Percentiles rank a stretch among this genome's conserved stretches.
These are phyloP conservation scores for Crax fasciolata DNA, from an alignment of 2,797 vertebrate species.

Conservation along the genomic window DNA sequence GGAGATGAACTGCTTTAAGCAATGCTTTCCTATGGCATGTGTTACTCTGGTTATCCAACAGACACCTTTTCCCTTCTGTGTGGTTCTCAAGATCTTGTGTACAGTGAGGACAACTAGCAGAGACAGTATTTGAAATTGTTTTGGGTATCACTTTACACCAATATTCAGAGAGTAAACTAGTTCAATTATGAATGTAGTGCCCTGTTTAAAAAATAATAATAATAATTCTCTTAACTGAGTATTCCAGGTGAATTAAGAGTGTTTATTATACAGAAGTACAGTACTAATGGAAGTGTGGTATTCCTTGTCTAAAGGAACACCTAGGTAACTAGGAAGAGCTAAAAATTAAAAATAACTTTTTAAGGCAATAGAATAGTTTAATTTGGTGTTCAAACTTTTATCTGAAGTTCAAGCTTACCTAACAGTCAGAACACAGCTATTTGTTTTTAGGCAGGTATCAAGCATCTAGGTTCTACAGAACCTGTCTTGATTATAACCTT, in stretches of 20 bases:
- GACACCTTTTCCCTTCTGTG: neutral
- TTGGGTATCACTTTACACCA: neutral
- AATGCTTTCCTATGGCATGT: neutral
- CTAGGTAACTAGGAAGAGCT: neutral
- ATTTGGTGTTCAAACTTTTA: neutral
- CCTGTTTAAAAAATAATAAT: neutral
- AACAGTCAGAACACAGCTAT: neutral
- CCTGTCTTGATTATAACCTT: neutral
- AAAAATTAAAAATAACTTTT: neutral
- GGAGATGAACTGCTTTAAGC: neutral
- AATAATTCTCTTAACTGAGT: neutral
- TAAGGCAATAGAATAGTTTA: neutral
- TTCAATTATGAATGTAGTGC: neutral
- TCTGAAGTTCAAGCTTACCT: too few species aligned
- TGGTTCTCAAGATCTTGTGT: neutral
- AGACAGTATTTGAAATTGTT: neutral
- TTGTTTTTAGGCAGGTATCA: neutral
- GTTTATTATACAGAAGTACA: neutral
- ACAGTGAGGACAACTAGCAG: neutral
- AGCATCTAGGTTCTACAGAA: neutral
- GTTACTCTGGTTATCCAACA: neutral
- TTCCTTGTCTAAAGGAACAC: neutral
- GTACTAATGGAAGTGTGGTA: neutral
- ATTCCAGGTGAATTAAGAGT: neutral
- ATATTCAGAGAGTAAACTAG: neutral